Evolutionary conservation across 92 coral and sea anemone genomes (phyloP).

Genomic region (Epizoanthus illoricatus): DNA sequence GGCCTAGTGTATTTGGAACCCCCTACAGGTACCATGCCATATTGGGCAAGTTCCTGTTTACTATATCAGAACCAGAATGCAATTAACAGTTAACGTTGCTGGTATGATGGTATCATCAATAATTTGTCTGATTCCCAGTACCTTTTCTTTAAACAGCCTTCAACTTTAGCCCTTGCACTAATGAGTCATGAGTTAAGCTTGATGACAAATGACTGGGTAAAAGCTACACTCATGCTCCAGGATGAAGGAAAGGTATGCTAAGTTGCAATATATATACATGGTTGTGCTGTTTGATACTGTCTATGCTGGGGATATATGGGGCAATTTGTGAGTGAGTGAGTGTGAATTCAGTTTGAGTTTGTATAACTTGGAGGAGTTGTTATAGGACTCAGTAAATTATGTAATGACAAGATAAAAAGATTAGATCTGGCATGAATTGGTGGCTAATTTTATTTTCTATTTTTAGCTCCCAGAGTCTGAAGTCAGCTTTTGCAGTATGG

Average conservation of each 20-base stretch:
- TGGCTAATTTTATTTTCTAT: background rate
- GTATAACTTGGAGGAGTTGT: too few relatives aligned
- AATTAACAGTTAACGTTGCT: too few relatives aligned
- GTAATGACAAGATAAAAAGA: too few relatives aligned
- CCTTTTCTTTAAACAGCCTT: conserved; percentile 44
- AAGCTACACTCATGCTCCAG: conserved; percentile 59
- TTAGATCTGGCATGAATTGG: too few relatives aligned
- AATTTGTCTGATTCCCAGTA: background rate
- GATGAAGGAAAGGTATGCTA: conserved; percentile 57
- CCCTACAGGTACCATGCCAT: background rate
- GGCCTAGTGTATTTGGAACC: too few relatives aligned
- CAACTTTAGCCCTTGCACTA: conserved; percentile 66
- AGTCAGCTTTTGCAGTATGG: conserved; percentile 62
- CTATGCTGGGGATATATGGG: background rate
- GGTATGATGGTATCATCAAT: background rate
- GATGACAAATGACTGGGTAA: conserved; percentile 59
- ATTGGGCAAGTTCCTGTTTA: background rate
- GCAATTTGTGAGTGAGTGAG: too few relatives aligned
- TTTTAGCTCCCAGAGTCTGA: conserved; percentile 71
- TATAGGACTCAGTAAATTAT: too few relatives aligned
- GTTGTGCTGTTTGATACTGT: background rate
- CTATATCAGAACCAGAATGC: too few relatives aligned
- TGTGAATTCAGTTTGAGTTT: too few relatives aligned
- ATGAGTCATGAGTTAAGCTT: conserved; percentile 59
- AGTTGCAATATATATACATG: background rate